Conservation (phyloP, 2,888 invertebrate species). For the Tipula vernalis region DNA sequence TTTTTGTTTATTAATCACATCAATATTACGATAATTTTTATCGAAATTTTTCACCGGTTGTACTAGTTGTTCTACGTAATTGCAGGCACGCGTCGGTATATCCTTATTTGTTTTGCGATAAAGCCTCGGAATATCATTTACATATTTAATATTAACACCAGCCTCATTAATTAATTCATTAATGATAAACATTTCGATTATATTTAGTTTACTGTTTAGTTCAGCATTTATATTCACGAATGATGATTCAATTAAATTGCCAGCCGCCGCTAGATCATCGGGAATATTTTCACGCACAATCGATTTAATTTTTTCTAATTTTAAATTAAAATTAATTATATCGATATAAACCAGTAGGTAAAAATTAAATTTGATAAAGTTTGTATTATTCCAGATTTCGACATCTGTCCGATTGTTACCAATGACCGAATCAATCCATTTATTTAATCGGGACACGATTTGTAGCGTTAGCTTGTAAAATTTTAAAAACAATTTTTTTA, state of each 20-base stretch:
- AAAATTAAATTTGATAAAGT: conserved; percentile 6
- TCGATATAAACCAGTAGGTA: conserved; percentile 15
- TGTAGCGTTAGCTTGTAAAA: conserved; percentile 85
- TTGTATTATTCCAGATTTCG: not conserved
- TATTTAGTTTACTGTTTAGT: conserved; percentile 20
- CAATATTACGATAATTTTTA: conserved; percentile 34
- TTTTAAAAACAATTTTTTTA: conserved; percentile 63
- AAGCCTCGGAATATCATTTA: conserved; percentile 84
- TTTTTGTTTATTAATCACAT: conserved; percentile 27
- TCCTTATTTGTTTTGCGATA: conserved; percentile 87
- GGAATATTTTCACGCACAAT: conserved; percentile 14
- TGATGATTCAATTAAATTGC: conserved; percentile 13
- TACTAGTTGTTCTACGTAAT: conserved; percentile 60
- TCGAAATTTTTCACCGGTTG: conserved; percentile 40
- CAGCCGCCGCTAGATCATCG: not conserved
- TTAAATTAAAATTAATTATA: conserved; percentile 10
- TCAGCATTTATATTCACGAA: conserved; percentile 11
- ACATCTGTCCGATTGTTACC: not conserved
- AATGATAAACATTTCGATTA: conserved; percentile 32
- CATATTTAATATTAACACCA: conserved; percentile 57
- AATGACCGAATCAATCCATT: conserved; percentile 41
- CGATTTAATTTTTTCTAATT: conserved; percentile 13
- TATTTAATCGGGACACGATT: conserved; percentile 63
- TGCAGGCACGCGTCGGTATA: conserved; percentile 65
- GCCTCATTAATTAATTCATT: conserved; percentile 36